Conservation (phyloP, 2,113 vertebrate species). For the Fregata magnificens region DNA sequence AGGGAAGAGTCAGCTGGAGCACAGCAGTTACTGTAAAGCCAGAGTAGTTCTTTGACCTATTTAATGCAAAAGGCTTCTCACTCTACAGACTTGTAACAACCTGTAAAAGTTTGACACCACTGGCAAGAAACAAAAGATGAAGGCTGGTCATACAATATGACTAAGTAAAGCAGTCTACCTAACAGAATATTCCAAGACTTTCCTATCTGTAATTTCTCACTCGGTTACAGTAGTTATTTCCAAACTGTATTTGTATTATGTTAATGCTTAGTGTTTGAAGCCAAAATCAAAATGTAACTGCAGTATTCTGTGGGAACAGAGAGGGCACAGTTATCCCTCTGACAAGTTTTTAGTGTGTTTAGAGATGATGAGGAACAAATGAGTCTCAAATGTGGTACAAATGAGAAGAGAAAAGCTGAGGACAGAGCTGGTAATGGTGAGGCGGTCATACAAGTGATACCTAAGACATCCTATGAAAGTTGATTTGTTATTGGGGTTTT, state of each 20-base stretch:
- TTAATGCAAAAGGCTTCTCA: not conserved
- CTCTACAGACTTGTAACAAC: not conserved
- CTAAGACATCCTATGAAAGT: not conserved
- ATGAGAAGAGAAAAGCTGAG: not conserved
- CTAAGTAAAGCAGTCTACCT: not conserved
- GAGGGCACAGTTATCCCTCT: not conserved
- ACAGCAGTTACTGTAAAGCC: not conserved
- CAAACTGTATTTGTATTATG: not conserved
- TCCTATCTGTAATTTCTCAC: not conserved
- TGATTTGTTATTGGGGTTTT: not conserved
- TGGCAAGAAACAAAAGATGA: not conserved
- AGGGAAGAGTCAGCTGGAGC: not conserved
- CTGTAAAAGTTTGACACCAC: not conserved
- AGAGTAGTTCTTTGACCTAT: not conserved
- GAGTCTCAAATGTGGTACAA: not conserved
- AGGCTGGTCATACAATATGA: not conserved
- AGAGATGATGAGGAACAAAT: not conserved
- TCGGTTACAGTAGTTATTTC: not conserved
- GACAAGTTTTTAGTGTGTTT: not conserved
- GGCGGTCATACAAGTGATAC: not conserved
- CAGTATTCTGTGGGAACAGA: not conserved
- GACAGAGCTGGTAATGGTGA: not conserved
- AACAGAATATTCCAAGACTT: not conserved
- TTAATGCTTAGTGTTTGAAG: not conserved
- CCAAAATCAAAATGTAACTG: not conserved